Percentiles rank a stretch among this genome's conserved stretches.
phyloP scores from a whole-genome alignment of 2,797 vertebrate genomes.

The Rhynchonycteris naso region DNA sequence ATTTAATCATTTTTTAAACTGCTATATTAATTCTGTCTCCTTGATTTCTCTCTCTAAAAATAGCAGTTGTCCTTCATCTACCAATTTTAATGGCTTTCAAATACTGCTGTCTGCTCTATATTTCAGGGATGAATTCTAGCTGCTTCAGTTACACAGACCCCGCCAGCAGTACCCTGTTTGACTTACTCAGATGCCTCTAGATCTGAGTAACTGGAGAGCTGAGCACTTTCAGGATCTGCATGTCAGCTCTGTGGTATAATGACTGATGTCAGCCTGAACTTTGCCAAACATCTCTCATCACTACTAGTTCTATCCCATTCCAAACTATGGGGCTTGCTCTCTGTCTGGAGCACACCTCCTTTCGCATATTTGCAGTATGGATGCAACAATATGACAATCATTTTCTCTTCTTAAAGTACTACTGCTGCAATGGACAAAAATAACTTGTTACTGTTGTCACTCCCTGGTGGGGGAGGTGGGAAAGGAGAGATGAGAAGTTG shows the following conservation, averaged over 20 bases:
- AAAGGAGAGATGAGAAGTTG: conserved; percentile 42
- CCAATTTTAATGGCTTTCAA: conserved; percentile 55
- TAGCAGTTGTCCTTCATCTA: conserved; percentile 31
- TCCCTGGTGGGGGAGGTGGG: conserved; percentile 40
- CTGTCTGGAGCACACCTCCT: conserved; percentile 75
- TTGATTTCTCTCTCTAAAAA: conserved; percentile 63
- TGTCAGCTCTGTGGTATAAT: conserved; percentile 77
- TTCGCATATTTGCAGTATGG: conserved; percentile 79
- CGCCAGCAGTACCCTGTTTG: not conserved
- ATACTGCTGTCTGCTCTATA: not conserved
- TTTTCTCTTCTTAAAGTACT: conserved; percentile 76
- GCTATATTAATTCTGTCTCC: conserved; percentile 33
- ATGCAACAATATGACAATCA: conserved; percentile 79
- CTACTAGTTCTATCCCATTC: conserved; percentile 76
- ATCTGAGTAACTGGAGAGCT: not conserved
- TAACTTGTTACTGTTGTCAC: conserved; percentile 1
- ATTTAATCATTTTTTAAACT: conserved; percentile 42
- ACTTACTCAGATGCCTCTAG: not conserved
- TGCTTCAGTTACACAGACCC: not conserved
- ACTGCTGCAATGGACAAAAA: conserved; percentile 74
- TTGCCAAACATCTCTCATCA: conserved; percentile 82
- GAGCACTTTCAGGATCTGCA: conserved; percentile 44
- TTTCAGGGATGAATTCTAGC: conserved; percentile 42
- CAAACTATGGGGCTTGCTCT: conserved; percentile 67
- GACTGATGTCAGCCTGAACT: conserved; percentile 83